A percentile compares a stretch with the other conserved stretches of the same genome.
phyloP scores from a whole-genome alignment of 2,888 invertebrate genomes.

The Xiphydria camelus region DNA sequence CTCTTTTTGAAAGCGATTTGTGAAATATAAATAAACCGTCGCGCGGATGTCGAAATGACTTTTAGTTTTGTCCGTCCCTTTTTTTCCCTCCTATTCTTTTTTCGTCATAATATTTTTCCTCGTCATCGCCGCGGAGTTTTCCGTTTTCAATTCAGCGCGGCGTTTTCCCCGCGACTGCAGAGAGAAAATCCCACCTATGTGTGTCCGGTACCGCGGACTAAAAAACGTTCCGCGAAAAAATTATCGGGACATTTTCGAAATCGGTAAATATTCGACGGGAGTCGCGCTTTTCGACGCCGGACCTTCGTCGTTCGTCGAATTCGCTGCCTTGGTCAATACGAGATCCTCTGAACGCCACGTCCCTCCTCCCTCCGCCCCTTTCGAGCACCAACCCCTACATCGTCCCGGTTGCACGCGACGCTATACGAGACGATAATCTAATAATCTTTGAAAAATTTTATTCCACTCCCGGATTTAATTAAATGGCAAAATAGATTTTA shows the following conservation, averaged over 20 bases:
- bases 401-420: not conserved
- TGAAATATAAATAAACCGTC: constrained; percentile 51
- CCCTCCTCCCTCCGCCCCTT: not conserved
- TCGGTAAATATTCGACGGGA: not conserved
- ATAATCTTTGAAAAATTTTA: constrained; percentile 49
- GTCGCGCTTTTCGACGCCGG: no score
- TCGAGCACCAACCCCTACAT: no score
- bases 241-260: not conserved
- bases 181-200: no score
- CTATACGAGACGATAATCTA: constrained; percentile 39
- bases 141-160: no score
- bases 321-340: constrained; percentile 27
- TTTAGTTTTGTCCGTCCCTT: constrained; percentile 25
- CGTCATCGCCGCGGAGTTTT: no score
- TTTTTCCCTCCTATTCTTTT: not conserved
- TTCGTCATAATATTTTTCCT: no score
- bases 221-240: no score
- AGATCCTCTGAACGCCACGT: constrained; percentile 24
- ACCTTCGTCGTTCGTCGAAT: no score
- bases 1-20: constrained; percentile 51
- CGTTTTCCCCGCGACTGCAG: no score
- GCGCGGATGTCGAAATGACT: constrained; percentile 39
- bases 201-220: no score
- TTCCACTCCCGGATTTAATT: constrained; percentile 46
- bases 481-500: constrained; percentile 50